These are phyloP conservation scores for Phenganax marumi DNA, from an alignment of 92 coral and sea anemone genomes.

Conservation along the genomic window DNA sequence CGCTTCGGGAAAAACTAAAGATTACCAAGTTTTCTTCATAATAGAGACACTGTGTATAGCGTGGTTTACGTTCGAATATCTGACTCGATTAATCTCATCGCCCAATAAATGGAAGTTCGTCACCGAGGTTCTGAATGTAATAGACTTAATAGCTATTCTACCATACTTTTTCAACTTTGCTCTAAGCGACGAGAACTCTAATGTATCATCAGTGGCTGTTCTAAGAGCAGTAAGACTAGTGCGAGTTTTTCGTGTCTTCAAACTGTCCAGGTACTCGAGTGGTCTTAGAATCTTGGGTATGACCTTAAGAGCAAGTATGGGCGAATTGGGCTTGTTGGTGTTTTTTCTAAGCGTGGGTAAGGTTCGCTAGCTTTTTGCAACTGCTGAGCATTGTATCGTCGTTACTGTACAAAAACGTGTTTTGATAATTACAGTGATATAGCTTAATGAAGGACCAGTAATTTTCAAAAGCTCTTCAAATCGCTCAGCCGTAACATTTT, in stretches of 20 bases:
- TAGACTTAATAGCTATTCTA: slow-evolving; percentile 82
- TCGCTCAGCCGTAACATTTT: not conserved
- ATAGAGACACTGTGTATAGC: slow-evolving; percentile 82
- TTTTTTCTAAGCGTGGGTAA: slow-evolving; percentile 77
- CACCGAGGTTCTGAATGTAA: slow-evolving; percentile 77
- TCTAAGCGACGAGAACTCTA: slow-evolving; percentile 62
- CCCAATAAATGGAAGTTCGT: slow-evolving; percentile 91
- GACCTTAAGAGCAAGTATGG: slow-evolving; percentile 88
- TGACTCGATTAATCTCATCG: slow-evolving; percentile 69
- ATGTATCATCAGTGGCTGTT: slow-evolving; percentile 86
- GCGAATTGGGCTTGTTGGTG: slow-evolving; percentile 82
- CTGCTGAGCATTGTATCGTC: too few species aligned
- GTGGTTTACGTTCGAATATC: slow-evolving; percentile 92
- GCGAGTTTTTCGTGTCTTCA: slow-evolving; percentile 89
- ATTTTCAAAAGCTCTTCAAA: not conserved
- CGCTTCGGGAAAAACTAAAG: slow-evolving; percentile 35
- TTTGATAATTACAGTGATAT: not conserved
- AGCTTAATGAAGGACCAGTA: not conserved
- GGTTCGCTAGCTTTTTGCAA: not conserved
- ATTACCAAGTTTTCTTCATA: slow-evolving; percentile 65
- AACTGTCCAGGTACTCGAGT: slow-evolving; percentile 90
- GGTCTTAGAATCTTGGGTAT: slow-evolving; percentile 93
- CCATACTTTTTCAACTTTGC: slow-evolving; percentile 85
- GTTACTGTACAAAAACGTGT: too few species aligned
- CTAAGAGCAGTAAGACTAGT: slow-evolving; percentile 86